Conservation (phyloP, 2,888 invertebrate species). For the Polymixis flavicincta region DNA sequence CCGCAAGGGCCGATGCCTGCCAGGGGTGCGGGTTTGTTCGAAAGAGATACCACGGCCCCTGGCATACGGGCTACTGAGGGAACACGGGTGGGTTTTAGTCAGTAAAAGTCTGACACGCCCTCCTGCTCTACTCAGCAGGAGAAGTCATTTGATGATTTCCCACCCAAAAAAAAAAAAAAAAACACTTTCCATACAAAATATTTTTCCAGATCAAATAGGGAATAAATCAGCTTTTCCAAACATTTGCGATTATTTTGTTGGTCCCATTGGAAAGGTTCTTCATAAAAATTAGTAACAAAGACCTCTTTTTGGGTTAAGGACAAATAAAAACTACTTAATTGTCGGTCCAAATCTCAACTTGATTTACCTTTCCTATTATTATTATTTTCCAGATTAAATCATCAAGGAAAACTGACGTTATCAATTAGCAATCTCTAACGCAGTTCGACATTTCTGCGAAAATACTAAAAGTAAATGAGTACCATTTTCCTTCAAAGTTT, state of each 20-base stretch:
- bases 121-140: too few species aligned
- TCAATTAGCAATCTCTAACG: constrained; percentile 1
- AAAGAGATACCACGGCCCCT: too few species aligned
- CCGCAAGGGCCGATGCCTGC: too few species aligned
- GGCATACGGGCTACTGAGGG: too few species aligned
- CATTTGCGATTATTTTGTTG: neutral
- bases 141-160: too few species aligned
- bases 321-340: neutral
- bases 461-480: neutral
- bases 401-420: neutral
- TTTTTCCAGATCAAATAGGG: neutral
- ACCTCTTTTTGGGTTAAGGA: neutral
- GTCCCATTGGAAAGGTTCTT: neutral
- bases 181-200: neutral
- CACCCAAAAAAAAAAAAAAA: too few species aligned
- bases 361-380: neutral
- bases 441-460: neutral
- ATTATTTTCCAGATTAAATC: neutral
- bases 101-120: too few species aligned
- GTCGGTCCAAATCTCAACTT: too few species aligned
- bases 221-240: neutral
- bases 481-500: neutral
- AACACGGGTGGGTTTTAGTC: too few species aligned
- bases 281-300: neutral
- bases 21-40: too few species aligned